Evolutionary conservation across 2,797 vertebrate genomes (phyloP).

Genomic region (Merluccius polli): DNA sequence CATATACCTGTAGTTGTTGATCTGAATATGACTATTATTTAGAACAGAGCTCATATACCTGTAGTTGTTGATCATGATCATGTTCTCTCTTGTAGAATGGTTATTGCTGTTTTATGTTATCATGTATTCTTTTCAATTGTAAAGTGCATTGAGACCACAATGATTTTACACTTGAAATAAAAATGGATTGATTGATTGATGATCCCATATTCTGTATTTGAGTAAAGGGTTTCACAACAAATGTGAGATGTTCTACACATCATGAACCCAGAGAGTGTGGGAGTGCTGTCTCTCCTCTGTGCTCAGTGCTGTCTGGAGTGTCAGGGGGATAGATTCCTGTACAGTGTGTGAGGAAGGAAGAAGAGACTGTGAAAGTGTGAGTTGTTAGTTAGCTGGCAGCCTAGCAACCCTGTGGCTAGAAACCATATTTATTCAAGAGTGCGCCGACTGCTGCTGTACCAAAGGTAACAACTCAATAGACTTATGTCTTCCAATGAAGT

Average conservation of each 20-base stretch:
- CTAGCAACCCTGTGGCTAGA: conserved; percentile 44
- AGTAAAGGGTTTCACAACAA: not conserved
- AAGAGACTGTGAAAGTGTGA: not conserved
- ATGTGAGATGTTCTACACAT: too few relatives aligned
- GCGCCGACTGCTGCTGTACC: conserved; percentile 8
- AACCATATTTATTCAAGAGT: conserved; percentile 32
- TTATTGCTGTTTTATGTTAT: too few relatives aligned
- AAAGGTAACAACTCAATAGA: conserved; percentile 2
- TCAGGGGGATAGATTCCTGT: not conserved
- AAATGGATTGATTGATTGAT: too few relatives aligned
- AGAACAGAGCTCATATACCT: too few relatives aligned
- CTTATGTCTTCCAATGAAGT: not conserved
- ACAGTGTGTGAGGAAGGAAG: not conserved
- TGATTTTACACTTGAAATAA: too few relatives aligned
- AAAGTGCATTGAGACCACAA: too few relatives aligned
- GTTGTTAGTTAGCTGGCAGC: conserved; percentile 22
- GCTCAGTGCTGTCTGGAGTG: not conserved
- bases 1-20: not conserved
- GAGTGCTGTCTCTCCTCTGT: not conserved
- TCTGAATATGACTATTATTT: too few relatives aligned
- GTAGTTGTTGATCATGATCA: too few relatives aligned
- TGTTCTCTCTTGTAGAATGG: too few relatives aligned
- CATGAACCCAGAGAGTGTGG: too few relatives aligned
- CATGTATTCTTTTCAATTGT: too few relatives aligned
- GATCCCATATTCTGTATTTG: not conserved